phyloP scores from a whole-genome alignment of 2,888 invertebrate species.

The Pilophorus perplexus region DNA sequence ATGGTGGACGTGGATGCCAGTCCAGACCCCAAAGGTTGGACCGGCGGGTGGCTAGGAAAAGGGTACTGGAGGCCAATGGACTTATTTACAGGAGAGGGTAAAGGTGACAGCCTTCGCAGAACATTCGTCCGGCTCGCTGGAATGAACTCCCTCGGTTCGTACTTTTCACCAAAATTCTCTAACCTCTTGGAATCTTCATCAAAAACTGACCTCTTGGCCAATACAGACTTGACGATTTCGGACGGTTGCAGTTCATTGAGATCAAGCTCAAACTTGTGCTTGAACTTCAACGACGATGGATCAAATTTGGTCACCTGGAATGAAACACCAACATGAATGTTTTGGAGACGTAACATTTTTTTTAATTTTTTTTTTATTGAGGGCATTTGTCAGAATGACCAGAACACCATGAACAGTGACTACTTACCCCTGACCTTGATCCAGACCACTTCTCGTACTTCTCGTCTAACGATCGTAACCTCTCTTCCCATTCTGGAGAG shows the following conservation, averaged over 20 bases:
- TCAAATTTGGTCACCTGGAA: slow-evolving; percentile 47
- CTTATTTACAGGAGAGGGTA: slow-evolving; percentile 48
- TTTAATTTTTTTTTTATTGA: no score
- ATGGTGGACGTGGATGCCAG: slow-evolving; percentile 49
- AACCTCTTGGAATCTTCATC: slow-evolving; percentile 93
- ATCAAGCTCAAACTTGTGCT: slow-evolving; percentile 75
- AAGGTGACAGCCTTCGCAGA: slow-evolving; percentile 47
- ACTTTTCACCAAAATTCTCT: slow-evolving; percentile 80
- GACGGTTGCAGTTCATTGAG: slow-evolving; percentile 83
- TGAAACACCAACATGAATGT: background rate
- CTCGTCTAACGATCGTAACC: slow-evolving; percentile 88
- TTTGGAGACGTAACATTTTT: background rate
- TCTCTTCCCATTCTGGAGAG: slow-evolving; percentile 74
- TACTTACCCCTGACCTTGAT: slow-evolving; percentile 49
- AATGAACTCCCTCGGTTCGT: slow-evolving; percentile 65
- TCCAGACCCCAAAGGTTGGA: slow-evolving; percentile 50
- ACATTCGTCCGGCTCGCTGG: slow-evolving; percentile 50
- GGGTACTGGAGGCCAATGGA: slow-evolving; percentile 66
- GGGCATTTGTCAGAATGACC: no score
- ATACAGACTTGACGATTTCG: slow-evolving; percentile 86
- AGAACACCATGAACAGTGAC: no score
- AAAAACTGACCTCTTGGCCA: slow-evolving; percentile 90
- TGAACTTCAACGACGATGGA: slow-evolving; percentile 57
- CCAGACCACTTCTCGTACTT: slow-evolving; percentile 89
- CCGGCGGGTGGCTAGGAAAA: slow-evolving; percentile 73